Evolutionary conservation across 30 jellyfish, hydroid and myxozoan species (phyloP).

Genomic region (Kudoa iwatai): DNA sequence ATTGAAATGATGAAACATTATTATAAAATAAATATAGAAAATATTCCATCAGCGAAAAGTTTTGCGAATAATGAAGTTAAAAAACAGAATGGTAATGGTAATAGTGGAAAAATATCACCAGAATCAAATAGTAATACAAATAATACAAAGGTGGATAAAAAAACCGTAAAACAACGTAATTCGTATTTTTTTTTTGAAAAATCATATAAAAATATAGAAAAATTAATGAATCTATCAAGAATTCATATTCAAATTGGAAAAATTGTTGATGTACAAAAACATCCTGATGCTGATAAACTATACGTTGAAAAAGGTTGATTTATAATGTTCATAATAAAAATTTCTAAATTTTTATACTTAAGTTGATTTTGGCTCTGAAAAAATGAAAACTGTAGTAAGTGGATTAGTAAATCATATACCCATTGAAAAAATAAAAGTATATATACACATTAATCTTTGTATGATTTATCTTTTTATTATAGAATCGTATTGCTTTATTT

Average conservation of each 20-base stretch:
- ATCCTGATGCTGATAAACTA: slow-evolving; percentile 60
- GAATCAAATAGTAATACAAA: too few relatives aligned
- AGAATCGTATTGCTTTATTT: slow-evolving; percentile 35
- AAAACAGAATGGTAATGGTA: too few relatives aligned
- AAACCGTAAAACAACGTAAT: too few relatives aligned
- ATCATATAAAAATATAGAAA: too few relatives aligned
- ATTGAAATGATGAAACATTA: too few relatives aligned
- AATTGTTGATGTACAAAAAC: slow-evolving; percentile 22
- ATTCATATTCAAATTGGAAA: slow-evolving; percentile 21
- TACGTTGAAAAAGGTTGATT: slow-evolving; percentile 30
- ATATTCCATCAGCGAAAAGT: too few relatives aligned
- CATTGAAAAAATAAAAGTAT: slow-evolving; percentile 29
- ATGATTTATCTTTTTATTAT: slow-evolving; percentile 1
- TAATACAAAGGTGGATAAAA: too few relatives aligned
- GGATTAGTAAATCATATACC: slow-evolving; percentile 28
- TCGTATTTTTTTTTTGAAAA: too few relatives aligned
- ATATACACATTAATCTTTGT: not conserved
- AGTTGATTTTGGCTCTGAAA: slow-evolving; percentile 59
- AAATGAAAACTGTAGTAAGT: slow-evolving; percentile 30
- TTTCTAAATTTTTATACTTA: not conserved
- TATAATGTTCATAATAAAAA: not conserved
- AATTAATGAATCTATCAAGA: too few relatives aligned
- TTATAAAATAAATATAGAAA: too few relatives aligned
- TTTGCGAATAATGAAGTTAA: too few relatives aligned
- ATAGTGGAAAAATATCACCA: too few relatives aligned